phyloP scores from a whole-genome alignment of 2,888 invertebrate species.

The Drosophila anceps region DNA sequence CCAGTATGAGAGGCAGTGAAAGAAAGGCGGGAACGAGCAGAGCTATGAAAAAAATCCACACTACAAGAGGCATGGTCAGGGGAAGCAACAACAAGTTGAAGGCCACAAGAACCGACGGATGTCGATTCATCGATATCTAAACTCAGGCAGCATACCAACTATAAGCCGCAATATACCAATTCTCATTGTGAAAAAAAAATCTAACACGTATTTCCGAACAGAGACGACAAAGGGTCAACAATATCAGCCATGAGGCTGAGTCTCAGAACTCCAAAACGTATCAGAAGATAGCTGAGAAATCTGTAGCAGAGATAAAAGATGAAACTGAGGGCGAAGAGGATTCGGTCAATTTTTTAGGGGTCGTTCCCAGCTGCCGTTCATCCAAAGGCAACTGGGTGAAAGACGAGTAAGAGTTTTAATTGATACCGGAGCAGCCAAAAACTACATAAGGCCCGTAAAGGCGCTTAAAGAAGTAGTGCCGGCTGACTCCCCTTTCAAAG shows the following conservation, averaged over 20 bases:
- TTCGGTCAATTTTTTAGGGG: neutral
- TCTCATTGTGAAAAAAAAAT: neutral
- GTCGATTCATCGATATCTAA: neutral
- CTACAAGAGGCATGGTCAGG: no score
- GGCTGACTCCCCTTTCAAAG: neutral
- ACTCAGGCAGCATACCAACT: neutral
- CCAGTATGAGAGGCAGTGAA: no score
- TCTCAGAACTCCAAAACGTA: neutral
- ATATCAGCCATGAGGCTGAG: neutral
- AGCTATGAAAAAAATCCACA: no score
- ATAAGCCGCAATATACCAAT: neutral
- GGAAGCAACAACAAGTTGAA: no score
- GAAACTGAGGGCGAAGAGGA: neutral
- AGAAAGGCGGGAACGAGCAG: no score
- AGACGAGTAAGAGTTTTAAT: neutral
- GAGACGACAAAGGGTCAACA: neutral
- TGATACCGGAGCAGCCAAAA: neutral
- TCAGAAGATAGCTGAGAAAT: neutral
- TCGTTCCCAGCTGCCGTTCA: neutral
- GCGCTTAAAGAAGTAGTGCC: neutral
- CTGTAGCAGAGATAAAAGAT: neutral
- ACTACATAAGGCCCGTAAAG: neutral
- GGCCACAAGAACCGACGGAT: no score
- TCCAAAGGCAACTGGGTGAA: neutral
- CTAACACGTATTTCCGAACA: neutral